Evolutionary conservation across 2,113 vertebrate species (phyloP).

Genomic region (Chelonoidis abingdonii): DNA sequence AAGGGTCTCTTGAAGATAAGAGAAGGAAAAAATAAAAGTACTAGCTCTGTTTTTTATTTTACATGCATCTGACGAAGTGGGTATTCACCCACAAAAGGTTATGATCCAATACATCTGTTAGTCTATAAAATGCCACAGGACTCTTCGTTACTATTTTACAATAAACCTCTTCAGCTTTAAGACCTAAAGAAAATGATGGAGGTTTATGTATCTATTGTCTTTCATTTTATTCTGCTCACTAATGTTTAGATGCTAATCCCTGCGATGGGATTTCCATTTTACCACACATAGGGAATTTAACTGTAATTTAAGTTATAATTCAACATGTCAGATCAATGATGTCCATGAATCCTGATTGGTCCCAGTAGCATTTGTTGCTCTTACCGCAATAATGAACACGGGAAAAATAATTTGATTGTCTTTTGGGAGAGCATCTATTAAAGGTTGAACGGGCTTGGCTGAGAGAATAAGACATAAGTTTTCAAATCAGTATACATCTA

Average conservation of each 20-base stretch:
- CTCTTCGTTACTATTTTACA: neutral
- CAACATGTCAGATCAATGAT: conserved; percentile 82
- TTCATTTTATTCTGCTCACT: conserved; percentile 24
- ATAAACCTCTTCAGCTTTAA: conserved; percentile 21
- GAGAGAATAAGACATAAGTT: neutral
- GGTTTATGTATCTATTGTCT: neutral
- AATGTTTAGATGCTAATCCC: conserved; percentile 8
- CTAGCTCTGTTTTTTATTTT: neutral
- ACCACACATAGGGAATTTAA: conserved; percentile 46
- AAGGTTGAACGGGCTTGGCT: neutral
- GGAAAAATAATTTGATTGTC: conserved; percentile 40
- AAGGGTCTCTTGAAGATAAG: neutral
- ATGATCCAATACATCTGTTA: too few species aligned
- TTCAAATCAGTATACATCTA: neutral
- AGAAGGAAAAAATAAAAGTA: neutral
- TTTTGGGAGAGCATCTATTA: conserved; percentile 34
- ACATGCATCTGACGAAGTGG: neutral
- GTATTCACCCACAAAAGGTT: too few species aligned
- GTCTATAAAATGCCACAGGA: too few species aligned
- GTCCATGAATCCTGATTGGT: conserved; percentile 81
- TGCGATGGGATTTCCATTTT: conserved; percentile 17
- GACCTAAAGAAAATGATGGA: neutral
- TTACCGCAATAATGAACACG: conserved; percentile 55
- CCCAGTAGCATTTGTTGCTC: conserved; percentile 72
- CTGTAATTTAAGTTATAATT: conserved; percentile 81